Conservation (phyloP, 2,888 invertebrate genomes). For the Macrosiphum euphorbiae region DNA sequence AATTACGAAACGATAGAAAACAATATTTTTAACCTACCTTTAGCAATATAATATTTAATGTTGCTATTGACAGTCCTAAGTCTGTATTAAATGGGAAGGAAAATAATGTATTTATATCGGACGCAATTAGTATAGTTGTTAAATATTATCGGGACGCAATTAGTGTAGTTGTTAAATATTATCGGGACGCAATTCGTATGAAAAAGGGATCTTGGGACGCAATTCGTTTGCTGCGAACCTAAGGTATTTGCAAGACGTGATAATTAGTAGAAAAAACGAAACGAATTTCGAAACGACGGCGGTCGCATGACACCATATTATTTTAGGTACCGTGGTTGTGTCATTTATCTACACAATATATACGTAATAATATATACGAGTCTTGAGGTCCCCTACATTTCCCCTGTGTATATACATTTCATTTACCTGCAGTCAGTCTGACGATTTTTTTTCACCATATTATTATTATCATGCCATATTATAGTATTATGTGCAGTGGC, state of each 20-base stretch:
- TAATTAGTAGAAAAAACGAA: not conserved
- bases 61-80: too few species aligned
- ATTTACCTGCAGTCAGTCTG: not conserved
- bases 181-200: too few species aligned
- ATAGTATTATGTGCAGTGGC: not conserved
- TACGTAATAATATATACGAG: not conserved
- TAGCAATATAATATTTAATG: too few species aligned
- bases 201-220: too few species aligned
- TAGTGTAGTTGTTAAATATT: too few species aligned
- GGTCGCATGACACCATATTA: not conserved
- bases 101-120: too few species aligned
- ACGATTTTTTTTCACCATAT: not conserved
- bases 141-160: too few species aligned
- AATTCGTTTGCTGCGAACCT: too few species aligned
- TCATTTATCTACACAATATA: not conserved
- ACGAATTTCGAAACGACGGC: not conserved
- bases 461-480: not conserved
- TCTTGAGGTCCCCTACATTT: not conserved
- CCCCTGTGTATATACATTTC: not conserved
- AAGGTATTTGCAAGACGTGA: not conserved
- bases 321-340: not conserved
- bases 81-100: too few species aligned
- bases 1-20: too few species aligned
- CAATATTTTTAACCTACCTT: too few species aligned
- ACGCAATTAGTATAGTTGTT: too few species aligned